These are phyloP conservation scores for Tolypeutes matacus DNA, from an alignment of 2,797 vertebrate species.

Conservation along the genomic window DNA sequence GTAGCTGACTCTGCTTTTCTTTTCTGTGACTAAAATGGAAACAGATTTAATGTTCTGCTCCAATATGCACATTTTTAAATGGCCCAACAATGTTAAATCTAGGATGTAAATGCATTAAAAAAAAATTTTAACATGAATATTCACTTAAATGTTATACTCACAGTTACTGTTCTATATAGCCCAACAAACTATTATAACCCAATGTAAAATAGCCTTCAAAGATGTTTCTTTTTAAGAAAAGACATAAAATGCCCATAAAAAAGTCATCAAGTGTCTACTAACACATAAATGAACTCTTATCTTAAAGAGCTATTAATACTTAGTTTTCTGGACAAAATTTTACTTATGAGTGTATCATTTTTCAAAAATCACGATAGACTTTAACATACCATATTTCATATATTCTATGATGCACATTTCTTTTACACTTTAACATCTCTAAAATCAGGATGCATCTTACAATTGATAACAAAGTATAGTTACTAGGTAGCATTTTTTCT, in stretches of 20 bases:
- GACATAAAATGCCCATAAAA: constrained; percentile 82
- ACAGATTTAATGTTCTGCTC: constrained; percentile 81
- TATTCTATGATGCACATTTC: constrained; percentile 69
- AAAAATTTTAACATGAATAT: constrained; percentile 79
- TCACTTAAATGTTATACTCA: constrained; percentile 73
- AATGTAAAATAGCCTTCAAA: constrained; percentile 79
- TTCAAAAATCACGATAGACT: constrained; percentile 55
- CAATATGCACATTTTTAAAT: constrained; percentile 80
- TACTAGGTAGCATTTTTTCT: constrained; percentile 65
- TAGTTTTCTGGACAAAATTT: constrained; percentile 66
- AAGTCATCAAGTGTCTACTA: constrained; percentile 80
- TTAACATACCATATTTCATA: constrained; percentile 74
- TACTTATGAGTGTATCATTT: constrained; percentile 64
- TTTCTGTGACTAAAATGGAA: constrained; percentile 90
- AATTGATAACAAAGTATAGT: constrained; percentile 60
- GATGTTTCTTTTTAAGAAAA: constrained; percentile 81
- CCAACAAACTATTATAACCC: constrained; percentile 79
- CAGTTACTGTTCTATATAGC: constrained; percentile 62
- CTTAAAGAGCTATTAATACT: constrained; percentile 77
- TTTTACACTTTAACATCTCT: constrained; percentile 69
- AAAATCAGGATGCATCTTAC: constrained; percentile 69
- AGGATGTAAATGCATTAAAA: constrained; percentile 82
- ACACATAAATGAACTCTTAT: constrained; percentile 79
- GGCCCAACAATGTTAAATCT: constrained; percentile 82
- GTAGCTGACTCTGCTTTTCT: constrained; percentile 91